Conservation (phyloP, 2,888 invertebrate genomes). For the Loripinus fragilis region DNA sequence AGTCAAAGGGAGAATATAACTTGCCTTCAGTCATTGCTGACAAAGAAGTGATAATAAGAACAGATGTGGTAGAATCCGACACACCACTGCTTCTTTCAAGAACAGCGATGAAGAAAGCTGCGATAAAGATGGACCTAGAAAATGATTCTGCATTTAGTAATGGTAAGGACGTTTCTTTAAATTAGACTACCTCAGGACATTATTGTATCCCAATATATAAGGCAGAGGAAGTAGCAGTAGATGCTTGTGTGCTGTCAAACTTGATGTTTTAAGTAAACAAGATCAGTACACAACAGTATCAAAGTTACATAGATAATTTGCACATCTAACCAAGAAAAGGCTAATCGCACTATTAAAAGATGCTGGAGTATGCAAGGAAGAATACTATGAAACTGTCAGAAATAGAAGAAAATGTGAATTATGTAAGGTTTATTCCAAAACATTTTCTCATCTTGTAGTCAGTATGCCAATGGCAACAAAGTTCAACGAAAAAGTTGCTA, state of each 20-base stretch:
- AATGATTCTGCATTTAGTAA: slow-evolving; percentile 20
- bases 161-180: slow-evolving; percentile 22
- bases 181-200: slow-evolving; percentile 12
- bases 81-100: slow-evolving; percentile 15
- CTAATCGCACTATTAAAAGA: slow-evolving; percentile 28
- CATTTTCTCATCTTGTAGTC: no score
- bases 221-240: not conserved
- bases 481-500: no score
- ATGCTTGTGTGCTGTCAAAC: not conserved
- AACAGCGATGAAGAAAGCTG: slow-evolving; percentile 18
- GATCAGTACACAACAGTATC: not conserved
- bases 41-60: slow-evolving; percentile 10
- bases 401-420: no score
- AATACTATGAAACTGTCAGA: not conserved
- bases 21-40: not conserved
- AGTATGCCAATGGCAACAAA: no score
- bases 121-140: slow-evolving; percentile 24
- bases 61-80: slow-evolving; percentile 28
- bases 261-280: not conserved
- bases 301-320: slow-evolving; percentile 16
- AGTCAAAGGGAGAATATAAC: not conserved
- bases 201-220: not conserved
- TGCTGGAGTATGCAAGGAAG: slow-evolving; percentile 24
- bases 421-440: no score
- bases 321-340: slow-evolving; percentile 14